Evolutionary conservation across 2,797 vertebrate genomes (phyloP), one percentile per base, ranked within the genome.

Genomic region (Sebastolobus alascanus): DNA sequence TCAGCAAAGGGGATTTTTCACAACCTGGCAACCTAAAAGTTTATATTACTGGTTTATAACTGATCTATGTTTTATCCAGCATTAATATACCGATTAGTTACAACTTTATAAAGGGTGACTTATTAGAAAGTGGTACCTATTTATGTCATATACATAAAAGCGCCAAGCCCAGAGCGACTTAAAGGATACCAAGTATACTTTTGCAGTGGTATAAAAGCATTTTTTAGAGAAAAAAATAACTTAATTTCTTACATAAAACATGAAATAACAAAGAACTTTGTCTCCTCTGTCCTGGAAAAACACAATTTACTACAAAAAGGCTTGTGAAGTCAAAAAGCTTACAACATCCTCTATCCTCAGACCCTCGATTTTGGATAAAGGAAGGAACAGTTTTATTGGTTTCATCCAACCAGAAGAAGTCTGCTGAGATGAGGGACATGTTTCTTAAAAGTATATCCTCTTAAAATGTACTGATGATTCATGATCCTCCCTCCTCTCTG

Each of bases 371-470:
- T n/a, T n/a, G 50, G 50, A 54, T 22, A 10, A n/a, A 52, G 20
- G 9, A 22, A 54, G 50, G 2, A n/a, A 37, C 9, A 2, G 35
- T 37, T 54, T n/a, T 5, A 54, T 54, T 54, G 50, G 50, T 54
- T 54, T 54, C 10, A 33, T 61, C 31, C 9, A 61, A 61, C 61
- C 27, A 65, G 54, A 73, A 10, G 12, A 71, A 33, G 40, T 65
- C 50, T 58, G 71, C 66, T 40, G 9, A 56, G 35, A 52, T 60
- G 13, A 73, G 58, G 25, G 65, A 58, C 0, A 54, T 50, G 54
- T 5, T 67, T 46, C 13, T 66, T n/a, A 69, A 69, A 70, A 67
- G 46, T 50, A 50, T 50, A 50, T 50, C 46, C 18, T 54, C 50
- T 54, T 54, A 22, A 54, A 54, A 4, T 38, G 76, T 56, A 35